These are phyloP conservation scores for Drosophila nebulosa DNA, from an alignment of 1,140 invertebrate genomes.

Conservation along the genomic window DNA sequence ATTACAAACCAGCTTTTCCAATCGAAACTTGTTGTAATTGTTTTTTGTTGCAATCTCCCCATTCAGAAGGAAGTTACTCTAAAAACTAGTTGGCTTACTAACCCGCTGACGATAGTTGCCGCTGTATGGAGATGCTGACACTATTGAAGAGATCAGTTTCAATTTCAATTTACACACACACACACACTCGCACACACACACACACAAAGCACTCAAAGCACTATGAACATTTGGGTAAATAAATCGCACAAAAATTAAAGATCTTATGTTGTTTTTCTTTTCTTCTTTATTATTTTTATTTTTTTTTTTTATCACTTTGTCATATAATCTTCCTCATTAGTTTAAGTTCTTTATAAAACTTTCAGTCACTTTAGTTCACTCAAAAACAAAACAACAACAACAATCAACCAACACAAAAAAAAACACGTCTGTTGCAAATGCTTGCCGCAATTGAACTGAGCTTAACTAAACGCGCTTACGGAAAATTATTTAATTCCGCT, in stretches of 20 bases:
- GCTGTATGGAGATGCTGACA: background rate
- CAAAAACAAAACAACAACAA: too few species aligned
- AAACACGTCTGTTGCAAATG: slow-evolving; percentile 61
- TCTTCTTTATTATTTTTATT: background rate
- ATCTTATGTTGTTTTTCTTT: too few species aligned
- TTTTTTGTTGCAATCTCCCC: slow-evolving; percentile 20
- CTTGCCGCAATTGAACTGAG: slow-evolving; percentile 76
- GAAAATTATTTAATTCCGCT: slow-evolving; percentile 78
- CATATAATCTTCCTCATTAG: background rate
- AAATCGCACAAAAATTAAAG: background rate
- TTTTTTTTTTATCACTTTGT: background rate
- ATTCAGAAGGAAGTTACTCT: slow-evolving; percentile 9
- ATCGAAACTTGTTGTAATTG: slow-evolving; percentile 5
- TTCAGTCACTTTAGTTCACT: too few species aligned
- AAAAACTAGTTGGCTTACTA: slow-evolving; percentile 16
- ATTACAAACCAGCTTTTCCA: background rate
- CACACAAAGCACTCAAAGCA: slow-evolving; percentile 2
- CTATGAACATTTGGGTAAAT: background rate
- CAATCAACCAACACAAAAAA: background rate
- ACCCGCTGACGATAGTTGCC: slow-evolving; percentile 17
- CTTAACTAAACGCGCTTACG: slow-evolving; percentile 65
- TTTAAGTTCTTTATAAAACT: background rate
- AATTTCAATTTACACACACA: background rate
- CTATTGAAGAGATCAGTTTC: background rate
- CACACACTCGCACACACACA: background rate